phyloP scores from a whole-genome alignment of 2,113 vertebrate species.

The Neogobius melanostomus region DNA sequence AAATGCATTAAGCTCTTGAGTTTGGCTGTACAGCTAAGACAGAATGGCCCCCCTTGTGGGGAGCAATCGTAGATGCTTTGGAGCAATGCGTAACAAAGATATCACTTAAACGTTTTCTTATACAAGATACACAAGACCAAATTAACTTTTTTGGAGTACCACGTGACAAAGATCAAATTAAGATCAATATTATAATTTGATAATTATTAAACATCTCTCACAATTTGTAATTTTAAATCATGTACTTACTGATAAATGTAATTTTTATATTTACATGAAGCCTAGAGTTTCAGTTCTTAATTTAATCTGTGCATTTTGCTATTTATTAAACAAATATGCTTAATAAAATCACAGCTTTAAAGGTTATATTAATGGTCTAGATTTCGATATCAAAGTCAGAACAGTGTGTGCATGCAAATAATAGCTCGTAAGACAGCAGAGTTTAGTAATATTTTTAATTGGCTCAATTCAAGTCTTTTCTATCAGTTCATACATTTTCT shows the following conservation, averaged over 20 bases:
- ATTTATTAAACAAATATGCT: neutral
- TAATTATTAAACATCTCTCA: too few relatives aligned
- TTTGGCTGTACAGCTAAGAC: neutral
- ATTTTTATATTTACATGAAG: too few relatives aligned
- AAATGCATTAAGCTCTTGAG: too few relatives aligned
- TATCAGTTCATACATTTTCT: neutral
- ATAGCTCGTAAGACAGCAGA: neutral
- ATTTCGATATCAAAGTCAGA: neutral
- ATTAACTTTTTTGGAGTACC: too few relatives aligned
- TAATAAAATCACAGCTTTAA: neutral
- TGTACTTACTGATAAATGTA: too few relatives aligned
- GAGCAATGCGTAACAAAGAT: neutral
- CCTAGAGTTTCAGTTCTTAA: neutral
- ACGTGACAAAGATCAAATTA: too few relatives aligned
- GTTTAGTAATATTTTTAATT: neutral
- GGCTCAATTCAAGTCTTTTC: neutral
- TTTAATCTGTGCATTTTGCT: neutral
- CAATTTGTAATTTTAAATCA: too few relatives aligned
- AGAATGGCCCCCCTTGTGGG: conserved; percentile 55
- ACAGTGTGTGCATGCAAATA: neutral
- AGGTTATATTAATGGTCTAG: neutral
- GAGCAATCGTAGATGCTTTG: conserved; percentile 9
- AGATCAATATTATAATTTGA: too few relatives aligned
- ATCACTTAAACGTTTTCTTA: too few relatives aligned
- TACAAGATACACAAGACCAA: too few relatives aligned